A percentile compares a stretch with the other conserved stretches of the same genome.
Conservation (phyloP, 2,888 invertebrate genomes). For the Tyria jacobaeae region DNA sequence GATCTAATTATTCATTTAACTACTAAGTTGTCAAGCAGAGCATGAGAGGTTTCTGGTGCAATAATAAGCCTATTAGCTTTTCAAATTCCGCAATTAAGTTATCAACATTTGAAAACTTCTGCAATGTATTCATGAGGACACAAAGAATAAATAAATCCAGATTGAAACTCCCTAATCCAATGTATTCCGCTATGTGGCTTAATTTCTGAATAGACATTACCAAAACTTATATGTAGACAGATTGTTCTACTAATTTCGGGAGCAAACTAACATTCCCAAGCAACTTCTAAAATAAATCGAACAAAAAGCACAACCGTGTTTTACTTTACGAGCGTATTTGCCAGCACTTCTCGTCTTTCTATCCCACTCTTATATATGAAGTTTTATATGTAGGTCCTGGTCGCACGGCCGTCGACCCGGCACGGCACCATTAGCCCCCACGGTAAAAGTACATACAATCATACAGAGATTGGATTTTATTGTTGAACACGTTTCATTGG, state of each 20-base stretch:
- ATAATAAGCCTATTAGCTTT: background rate
- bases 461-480: slow-evolving; percentile 57
- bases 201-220: slow-evolving; percentile 17
- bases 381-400: slow-evolving; percentile 44
- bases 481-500: slow-evolving; percentile 54
- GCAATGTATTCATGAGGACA: background rate
- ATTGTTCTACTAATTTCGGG: slow-evolving; percentile 38
- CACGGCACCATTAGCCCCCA: slow-evolving; percentile 59
- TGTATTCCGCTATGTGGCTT: background rate
- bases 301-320: slow-evolving; percentile 70
- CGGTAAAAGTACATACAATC: slow-evolving; percentile 62
- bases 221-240: slow-evolving; percentile 22
- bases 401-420: slow-evolving; percentile 76
- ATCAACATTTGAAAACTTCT: background rate
- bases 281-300: slow-evolving; percentile 61
- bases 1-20: too few species aligned
- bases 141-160: slow-evolving; percentile 16
- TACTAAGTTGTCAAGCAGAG: background rate
- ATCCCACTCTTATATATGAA: slow-evolving; percentile 46
- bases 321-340: slow-evolving; percentile 75
- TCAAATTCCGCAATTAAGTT: background rate
- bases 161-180: background rate
- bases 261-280: slow-evolving; percentile 49
- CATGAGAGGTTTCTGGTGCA: background rate
- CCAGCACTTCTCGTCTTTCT: slow-evolving; percentile 57